Evolutionary conservation across 2,113 vertebrate genomes (phyloP), one percentile per base, ranked within the genome.

Genomic region (Zosterops japonicus): DNA sequence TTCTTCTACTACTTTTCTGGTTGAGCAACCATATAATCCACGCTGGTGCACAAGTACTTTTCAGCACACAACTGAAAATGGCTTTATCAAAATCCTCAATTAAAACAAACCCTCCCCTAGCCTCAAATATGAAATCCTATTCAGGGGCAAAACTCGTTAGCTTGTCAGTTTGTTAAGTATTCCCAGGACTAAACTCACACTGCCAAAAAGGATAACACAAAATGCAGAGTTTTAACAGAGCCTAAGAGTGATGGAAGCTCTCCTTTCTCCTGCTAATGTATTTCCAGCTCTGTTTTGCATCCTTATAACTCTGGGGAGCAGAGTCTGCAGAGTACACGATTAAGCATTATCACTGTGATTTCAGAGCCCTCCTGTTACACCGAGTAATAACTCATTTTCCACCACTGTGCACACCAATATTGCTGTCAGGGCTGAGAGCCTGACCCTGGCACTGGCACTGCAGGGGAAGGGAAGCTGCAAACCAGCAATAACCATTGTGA

Each of bases 251-350:
- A 25, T 60, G 39, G 56, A 35, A 94, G 69, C 52, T 82, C 47
- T 81, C 11, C 55, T 93, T 89, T 92, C 86, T 87, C 65, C 72
- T 78, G 72, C 57, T 92, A 55, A 96, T 92, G 61, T 53, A 11
- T 95, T 93, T 84, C 56, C 80, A 93, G 72, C 47, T 9, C 72
- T n/a, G 44, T 75, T 94, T 90, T 96, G 92, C 93, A 95, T 95
- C 83, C 53, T 79, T 84, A 75, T 90, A 84, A 89, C 95, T 87
- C 94, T 55, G 80, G 95, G 95, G 96, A 96, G 36, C n/a, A 1
- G 9, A 56, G 87, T 39, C 83, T 95, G 80, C 14, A 6, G 87
- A 95, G 90, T 46, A 56, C 80, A 11, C n/a, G 23, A 96, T 96
- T 92, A 87, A 79, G 49, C 72, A 79, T 89, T 89, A 94, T 95